These are phyloP conservation scores for Polydrusus cervinus DNA, from an alignment of 2,888 invertebrate genomes.

Conservation along the genomic window DNA sequence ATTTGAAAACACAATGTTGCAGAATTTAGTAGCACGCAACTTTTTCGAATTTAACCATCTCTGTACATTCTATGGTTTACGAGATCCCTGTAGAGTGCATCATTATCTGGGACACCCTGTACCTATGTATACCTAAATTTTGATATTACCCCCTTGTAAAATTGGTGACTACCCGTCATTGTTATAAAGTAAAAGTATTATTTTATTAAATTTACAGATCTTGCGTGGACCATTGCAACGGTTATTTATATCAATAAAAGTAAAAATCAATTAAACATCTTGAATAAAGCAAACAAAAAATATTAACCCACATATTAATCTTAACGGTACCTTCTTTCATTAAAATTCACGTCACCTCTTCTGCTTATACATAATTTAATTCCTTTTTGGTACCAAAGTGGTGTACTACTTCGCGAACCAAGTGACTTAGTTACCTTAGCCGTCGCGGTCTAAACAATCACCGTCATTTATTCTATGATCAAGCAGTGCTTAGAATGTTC, in stretches of 20 bases:
- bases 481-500: not conserved
- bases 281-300: not conserved
- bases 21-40: too few species aligned
- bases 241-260: not conserved
- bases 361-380: conserved; percentile 22
- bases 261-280: not conserved
- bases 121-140: too few species aligned
- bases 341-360: conserved; percentile 37
- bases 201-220: too few species aligned
- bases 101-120: not conserved
- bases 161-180: too few species aligned
- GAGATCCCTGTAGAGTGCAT: not conserved
- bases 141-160: too few species aligned
- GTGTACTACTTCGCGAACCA: conserved; percentile 8
- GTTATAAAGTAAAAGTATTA: too few species aligned
- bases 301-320: conserved; percentile 37
- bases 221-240: too few species aligned
- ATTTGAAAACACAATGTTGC: too few species aligned
- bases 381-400: conserved; percentile 22
- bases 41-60: too few species aligned
- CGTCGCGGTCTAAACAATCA: not conserved
- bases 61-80: too few species aligned
- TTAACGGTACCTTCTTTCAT: conserved; percentile 38
- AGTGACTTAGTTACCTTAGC: not conserved
- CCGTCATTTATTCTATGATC: not conserved